Evolutionary conservation across 1,140 invertebrate genomes (phyloP).

Genomic region (Paralvinella palmiformis): DNA sequence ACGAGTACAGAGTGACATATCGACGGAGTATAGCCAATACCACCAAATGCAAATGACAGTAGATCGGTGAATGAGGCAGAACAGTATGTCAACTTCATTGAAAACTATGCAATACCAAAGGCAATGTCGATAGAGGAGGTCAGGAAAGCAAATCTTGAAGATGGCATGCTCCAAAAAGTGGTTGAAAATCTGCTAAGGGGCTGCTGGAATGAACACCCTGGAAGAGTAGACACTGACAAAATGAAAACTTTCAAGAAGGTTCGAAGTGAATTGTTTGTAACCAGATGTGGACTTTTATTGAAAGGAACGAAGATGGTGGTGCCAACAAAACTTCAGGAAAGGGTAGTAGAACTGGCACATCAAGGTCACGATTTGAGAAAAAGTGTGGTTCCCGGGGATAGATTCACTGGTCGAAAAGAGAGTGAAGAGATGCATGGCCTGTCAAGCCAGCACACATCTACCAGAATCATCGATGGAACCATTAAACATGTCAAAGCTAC

Average conservation of each 20-base stretch:
- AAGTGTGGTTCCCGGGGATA: too few species aligned
- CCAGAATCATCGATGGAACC: too few species aligned
- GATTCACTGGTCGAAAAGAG: too few species aligned
- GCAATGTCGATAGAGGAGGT: not conserved
- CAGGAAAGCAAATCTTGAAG: constrained; percentile 1
- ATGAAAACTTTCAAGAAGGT: constrained; percentile 3
- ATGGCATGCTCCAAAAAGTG: not conserved
- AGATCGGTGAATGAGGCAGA: not conserved
- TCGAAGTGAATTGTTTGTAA: constrained; percentile 1
- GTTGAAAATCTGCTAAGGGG: not conserved
- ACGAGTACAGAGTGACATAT: not conserved
- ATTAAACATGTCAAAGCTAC: constrained; percentile 10
- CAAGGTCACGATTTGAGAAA: too few species aligned
- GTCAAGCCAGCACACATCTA: too few species aligned
- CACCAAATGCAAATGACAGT: not conserved
- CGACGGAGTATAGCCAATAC: not conserved
- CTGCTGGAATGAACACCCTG: constrained; percentile 6
- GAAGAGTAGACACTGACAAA: constrained; percentile 4
- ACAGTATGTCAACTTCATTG: constrained; percentile 1
- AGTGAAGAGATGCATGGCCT: too few species aligned
- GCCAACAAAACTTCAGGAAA: too few species aligned
- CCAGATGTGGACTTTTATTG: not conserved
- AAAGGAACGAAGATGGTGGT: too few species aligned
- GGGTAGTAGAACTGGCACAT: too few species aligned
- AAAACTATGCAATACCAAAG: constrained; percentile 3